Evolutionary conservation across 1,140 invertebrate genomes (phyloP), one percentile per base, ranked within the genome.

Genomic region (Brachionus calyciflorus): DNA sequence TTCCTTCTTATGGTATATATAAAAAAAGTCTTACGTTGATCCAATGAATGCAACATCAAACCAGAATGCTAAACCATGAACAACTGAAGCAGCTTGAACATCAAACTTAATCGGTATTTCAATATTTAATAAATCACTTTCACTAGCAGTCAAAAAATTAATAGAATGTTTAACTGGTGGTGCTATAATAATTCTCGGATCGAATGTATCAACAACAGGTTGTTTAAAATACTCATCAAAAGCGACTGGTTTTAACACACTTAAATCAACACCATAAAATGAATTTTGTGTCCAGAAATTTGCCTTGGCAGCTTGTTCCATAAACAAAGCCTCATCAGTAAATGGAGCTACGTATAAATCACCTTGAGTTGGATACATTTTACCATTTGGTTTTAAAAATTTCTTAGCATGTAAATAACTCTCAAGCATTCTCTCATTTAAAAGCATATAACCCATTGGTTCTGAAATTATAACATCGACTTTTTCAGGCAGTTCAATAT

Each of bases 391-490:
- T 86, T 91, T 91, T 12, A 99, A 87, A 93, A 94, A 99, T 82
- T 98, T 98, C 82, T 98, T 96, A 2, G 96, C 95, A 87, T 98
- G 95, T 51, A 99, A 86, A 87, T 96, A 99, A 4, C 94, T 97
- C 87, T 99, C 96, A 78, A 99, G 86, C 96, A 99, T 99, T 79
- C 96, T 88, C 86, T 99, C 96, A 86, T 99, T 99, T 82, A 97
- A 97, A 10, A 99, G 86, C 96, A 99, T 99, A 82, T 99, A 99
- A 28, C 96, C 96, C 96, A 99, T 99, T 0, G 96, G 96, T 86
- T 99, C 96, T 7, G 94, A 98, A 78, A 99, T 94, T 80, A 99
- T 97, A 30, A 96, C 90, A 86, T 99, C 96, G 12, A 98, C 95
- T 80, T 88, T 89, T 85, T 98, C 95, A 4, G 94, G 94, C 77